Conservation (phyloP, 2,797 vertebrate genomes). For the Pyrocephalus nanus region DNA sequence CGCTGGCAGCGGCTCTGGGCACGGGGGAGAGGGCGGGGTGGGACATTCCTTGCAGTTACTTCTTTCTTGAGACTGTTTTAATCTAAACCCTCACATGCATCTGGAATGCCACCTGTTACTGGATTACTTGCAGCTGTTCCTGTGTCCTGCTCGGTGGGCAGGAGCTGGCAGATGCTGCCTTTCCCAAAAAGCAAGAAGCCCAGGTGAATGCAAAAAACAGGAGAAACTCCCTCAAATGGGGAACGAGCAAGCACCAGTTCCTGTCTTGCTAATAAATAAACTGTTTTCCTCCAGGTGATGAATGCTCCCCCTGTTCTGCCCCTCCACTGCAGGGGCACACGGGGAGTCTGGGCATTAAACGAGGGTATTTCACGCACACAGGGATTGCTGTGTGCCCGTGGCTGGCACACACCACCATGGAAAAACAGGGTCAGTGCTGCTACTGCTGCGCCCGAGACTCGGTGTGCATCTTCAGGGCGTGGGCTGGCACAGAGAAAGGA, state of each 20-base stretch:
- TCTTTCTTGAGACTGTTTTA: not conserved
- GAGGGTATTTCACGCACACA: not conserved
- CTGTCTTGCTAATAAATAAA: not conserved
- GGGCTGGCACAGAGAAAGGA: not conserved
- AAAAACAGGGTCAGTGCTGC: slow-evolving; percentile 4
- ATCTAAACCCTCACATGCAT: accelerated
- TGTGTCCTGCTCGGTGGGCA: not conserved
- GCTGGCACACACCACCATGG: not conserved
- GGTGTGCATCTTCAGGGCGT: not conserved
- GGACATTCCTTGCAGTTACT: not conserved
- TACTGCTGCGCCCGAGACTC: not conserved
- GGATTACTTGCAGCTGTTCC: not conserved
- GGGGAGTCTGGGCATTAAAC: not conserved
- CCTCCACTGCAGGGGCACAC: not conserved
- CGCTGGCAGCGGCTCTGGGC: not conserved
- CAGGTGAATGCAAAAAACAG: not conserved
- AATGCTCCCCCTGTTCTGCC: not conserved
- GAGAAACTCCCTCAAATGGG: not conserved
- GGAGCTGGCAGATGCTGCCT: not conserved
- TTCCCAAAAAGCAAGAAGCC: not conserved
- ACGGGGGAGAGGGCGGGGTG: accelerated
- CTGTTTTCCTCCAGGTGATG: not conserved
- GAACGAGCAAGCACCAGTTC: not conserved
- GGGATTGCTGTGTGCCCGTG: not conserved
- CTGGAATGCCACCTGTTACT: not conserved